Evolutionary conservation across 2,113 vertebrate genomes (phyloP), one percentile per base, ranked within the genome.

Genomic region (Menura novaehollandiae): DNA sequence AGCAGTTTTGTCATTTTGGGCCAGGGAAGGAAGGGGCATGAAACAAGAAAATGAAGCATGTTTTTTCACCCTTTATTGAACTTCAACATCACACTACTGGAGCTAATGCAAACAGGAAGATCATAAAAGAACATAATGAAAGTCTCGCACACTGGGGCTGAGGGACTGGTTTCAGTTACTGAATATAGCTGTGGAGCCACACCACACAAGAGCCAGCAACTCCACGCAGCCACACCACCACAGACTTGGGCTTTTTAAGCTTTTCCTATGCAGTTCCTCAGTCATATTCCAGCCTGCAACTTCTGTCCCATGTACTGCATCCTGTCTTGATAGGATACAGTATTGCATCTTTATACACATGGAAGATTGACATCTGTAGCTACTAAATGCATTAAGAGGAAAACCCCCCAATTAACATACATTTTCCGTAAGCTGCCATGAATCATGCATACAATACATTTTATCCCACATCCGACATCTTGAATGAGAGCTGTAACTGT

Each of bases 111-210:
- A 96, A 96, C 94, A 89, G 89, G 93, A 94, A 69, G 82, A 93
- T 95, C 95, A 97, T 96, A 88, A 91, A 97, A 91, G 90, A 95
- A 47, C 63, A 85, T 58, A 73, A 79, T 67, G 93, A 89, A 92
- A 97, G 90, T 91, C 88, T 58, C 18, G 10, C 82, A 94, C 68
- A 71, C 92, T 60, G 78, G 88, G 94, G 82, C 84, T n/a, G 28
- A 58, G 28, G 64, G 89, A 84, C 78, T 89, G 94, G 94, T 97
- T 97, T 98, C 90, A 84, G 88, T 97, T 96, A 96, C 97, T 63
- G 85, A 76, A 82, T 86, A 75, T 88, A 96, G 96, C 79, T 93
- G 79, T 88, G 92, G 93, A 96, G 93, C 86, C 73, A 76, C 89
- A 85, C 96, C 90, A 92, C 94, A 96, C 94, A 96, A 96, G 91